Evolutionary conservation across 2,888 invertebrate species (phyloP).

Genomic region (Mactromeris polynyma): DNA sequence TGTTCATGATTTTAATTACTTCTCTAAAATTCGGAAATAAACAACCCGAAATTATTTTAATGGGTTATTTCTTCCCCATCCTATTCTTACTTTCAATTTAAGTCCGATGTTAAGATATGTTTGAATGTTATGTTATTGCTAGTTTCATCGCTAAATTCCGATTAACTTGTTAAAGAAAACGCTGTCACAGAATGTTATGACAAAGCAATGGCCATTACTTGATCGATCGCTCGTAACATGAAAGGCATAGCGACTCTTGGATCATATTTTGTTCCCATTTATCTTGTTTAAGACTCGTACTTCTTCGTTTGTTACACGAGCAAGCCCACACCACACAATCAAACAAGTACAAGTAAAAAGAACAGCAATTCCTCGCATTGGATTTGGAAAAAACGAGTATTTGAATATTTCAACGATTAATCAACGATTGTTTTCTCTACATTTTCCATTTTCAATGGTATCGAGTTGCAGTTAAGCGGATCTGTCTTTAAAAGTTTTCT

Average conservation of each 20-base stretch:
- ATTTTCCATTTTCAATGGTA: background rate
- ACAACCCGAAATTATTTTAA: too few relatives aligned
- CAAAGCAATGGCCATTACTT: background rate
- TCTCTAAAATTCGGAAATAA: too few relatives aligned
- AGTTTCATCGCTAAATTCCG: too few relatives aligned
- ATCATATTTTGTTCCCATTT: slow-evolving; percentile 2
- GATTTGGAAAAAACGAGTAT: background rate
- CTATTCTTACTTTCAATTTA: too few relatives aligned
- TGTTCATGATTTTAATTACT: too few relatives aligned
- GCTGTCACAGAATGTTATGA: background rate
- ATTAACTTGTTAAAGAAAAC: background rate
- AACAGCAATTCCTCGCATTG: background rate
- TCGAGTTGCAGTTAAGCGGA: background rate
- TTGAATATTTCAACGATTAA: background rate
- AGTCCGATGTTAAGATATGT: too few relatives aligned
- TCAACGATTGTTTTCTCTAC: background rate
- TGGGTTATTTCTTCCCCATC: too few relatives aligned
- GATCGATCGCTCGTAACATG: background rate
- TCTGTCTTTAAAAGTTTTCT: background rate
- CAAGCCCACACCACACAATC: slow-evolving; percentile 14
- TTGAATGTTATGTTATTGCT: too few relatives aligned
- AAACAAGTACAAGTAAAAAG: background rate
- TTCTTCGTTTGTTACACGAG: background rate
- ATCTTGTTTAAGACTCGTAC: background rate
- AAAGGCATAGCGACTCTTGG: slow-evolving; percentile 7